A percentile compares a stretch with the other conserved stretches of the same genome.
Conservation (phyloP, 2,797 vertebrate genomes). For the Mormyrus hasselquistii region DNA sequence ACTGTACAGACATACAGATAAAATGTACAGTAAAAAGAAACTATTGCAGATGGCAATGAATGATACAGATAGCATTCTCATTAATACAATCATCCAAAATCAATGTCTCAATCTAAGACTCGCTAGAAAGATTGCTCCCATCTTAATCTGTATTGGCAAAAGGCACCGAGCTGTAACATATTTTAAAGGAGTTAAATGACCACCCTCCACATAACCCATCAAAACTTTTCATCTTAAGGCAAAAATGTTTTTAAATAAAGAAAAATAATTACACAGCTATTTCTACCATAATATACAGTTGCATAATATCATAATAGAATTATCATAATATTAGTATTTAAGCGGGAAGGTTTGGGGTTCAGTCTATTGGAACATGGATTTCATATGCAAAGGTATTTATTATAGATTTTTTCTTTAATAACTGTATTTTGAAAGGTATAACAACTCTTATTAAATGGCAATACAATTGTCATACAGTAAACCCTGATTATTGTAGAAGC, state of each 20-base stretch:
- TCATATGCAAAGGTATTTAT: not conserved
- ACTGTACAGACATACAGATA: not conserved
- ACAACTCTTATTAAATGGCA: not conserved
- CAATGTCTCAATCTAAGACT: not conserved
- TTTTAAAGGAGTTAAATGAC: not conserved
- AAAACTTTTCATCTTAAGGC: not conserved
- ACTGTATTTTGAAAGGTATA: not conserved
- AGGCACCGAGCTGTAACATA: not conserved
- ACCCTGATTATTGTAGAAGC: constrained; percentile 2
- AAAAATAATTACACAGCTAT: not conserved
- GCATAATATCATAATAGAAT: not conserved
- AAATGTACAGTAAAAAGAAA: constrained; percentile 2
- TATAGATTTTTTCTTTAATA: not conserved
- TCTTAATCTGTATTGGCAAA: not conserved
- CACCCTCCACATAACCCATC: not conserved
- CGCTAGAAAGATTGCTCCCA: constrained; percentile 6
- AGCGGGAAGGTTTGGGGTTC: not conserved
- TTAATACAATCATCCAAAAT: constrained; percentile 6
- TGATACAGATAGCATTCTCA: not conserved
- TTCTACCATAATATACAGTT: not conserved
- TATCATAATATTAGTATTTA: not conserved
- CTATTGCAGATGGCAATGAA: not conserved
- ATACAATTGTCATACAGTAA: not conserved
- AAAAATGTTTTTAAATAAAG: constrained; percentile 3
- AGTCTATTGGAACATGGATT: not conserved